phyloP scores from a whole-genome alignment of 2,113 vertebrate genomes.

The Tragelaphus strepsiceros region DNA sequence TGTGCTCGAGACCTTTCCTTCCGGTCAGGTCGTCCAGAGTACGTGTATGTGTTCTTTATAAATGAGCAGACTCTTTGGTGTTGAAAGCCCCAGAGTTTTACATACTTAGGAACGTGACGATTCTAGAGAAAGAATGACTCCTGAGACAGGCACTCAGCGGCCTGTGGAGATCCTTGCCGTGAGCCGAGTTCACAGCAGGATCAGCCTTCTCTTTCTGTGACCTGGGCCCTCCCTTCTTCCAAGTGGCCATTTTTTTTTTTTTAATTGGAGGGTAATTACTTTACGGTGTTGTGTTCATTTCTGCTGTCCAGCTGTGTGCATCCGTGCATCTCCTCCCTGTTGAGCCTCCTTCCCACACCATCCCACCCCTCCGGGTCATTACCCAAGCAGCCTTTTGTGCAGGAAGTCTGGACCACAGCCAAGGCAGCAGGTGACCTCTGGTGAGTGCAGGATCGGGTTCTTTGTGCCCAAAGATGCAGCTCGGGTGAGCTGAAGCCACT shows the following conservation, averaged over 20 bases:
- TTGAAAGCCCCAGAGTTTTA: background rate
- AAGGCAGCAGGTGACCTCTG: background rate
- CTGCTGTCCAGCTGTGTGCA: background rate
- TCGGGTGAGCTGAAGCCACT: background rate
- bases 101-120: background rate
- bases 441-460: background rate
- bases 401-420: background rate
- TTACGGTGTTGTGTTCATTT: fast-evolving
- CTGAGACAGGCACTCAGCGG: background rate
- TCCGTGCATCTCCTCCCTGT: background rate
- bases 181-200: background rate
- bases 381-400: background rate
- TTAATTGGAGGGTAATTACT: background rate
- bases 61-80: background rate
- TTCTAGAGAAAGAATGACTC: background rate
- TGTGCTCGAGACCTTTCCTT: background rate
- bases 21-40: background rate
- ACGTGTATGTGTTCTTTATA: background rate
- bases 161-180: background rate
- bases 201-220: background rate
- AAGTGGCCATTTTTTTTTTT: background rate
- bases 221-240: background rate
- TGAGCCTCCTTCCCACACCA: background rate
- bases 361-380: background rate
- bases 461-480: background rate